phyloP scores from a whole-genome alignment of 2,888 invertebrate species.

The Vanessa cardui region DNA sequence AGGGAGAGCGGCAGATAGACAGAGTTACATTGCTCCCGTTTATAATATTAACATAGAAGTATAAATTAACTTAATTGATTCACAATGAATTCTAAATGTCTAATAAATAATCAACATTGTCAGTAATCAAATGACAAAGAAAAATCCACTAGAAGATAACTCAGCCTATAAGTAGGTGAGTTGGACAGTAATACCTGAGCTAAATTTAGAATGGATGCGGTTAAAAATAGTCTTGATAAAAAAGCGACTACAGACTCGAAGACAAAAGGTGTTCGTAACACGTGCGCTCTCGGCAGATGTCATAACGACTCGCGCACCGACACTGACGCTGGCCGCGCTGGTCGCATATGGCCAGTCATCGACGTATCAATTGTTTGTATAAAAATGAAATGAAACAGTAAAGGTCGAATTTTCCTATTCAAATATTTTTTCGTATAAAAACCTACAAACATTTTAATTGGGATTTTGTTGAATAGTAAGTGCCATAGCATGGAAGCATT shows the following conservation, averaged over 20 bases:
- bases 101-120: not conserved
- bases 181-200: conserved; percentile 31
- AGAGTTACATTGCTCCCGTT: too few relatives aligned
- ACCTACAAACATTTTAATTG: not conserved
- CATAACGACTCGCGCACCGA: conserved; percentile 26
- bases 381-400: not conserved
- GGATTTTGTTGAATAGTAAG: not conserved
- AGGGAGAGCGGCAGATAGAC: too few relatives aligned
- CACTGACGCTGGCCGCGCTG: conserved; percentile 20
- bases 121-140: not conserved
- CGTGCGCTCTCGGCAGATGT: conserved; percentile 45
- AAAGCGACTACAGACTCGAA: conserved; percentile 62
- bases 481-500: not conserved
- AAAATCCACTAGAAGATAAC: not conserved
- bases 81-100: not conserved
- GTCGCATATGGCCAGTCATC: conserved; percentile 26
- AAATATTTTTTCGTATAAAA: conserved; percentile 5
- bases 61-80: too few relatives aligned
- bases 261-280: conserved; percentile 74
- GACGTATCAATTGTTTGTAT: not conserved
- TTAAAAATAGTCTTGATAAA: conserved; percentile 68
- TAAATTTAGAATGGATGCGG: conserved; percentile 65
- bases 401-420: not conserved
- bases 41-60: too few relatives aligned
- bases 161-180: conserved; percentile 5